Conservation (phyloP, 2,113 vertebrate species). For the Pterocles orientalis region DNA sequence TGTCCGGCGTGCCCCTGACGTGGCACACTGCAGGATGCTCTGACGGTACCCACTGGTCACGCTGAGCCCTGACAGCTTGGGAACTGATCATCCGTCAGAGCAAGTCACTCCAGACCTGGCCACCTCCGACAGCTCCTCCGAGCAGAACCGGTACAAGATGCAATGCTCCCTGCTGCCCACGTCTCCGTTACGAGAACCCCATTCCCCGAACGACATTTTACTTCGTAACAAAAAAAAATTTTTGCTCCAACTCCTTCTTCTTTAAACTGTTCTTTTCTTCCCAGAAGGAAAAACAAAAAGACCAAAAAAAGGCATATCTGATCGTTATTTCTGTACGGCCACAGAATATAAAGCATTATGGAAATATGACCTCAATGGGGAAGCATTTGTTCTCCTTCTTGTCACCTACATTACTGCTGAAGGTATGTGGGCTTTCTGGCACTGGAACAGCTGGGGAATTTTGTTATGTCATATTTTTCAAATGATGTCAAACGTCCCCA, state of each 20-base stretch:
- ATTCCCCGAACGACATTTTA: not conserved
- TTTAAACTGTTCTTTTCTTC: not conserved
- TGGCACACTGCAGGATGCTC: not conserved
- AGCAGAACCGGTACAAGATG: accelerated
- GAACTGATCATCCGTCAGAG: not conserved
- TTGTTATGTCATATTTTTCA: not conserved
- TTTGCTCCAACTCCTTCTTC: not conserved
- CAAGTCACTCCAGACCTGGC: not conserved
- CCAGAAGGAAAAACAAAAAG: not conserved
- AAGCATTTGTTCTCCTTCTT: not conserved
- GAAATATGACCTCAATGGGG: not conserved
- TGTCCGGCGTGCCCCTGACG: not conserved
- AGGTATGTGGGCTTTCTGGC: not conserved
- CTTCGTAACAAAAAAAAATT: not conserved
- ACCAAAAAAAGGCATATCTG: not conserved
- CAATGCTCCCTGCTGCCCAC: not conserved
- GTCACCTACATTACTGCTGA: not conserved
- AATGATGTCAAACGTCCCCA: not conserved
- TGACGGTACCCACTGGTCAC: not conserved
- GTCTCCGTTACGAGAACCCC: accelerated
- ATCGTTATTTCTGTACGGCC: not conserved
- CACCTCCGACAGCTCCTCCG: accelerated
- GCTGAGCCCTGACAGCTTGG: not conserved
- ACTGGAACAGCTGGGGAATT: not conserved
- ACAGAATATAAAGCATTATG: not conserved